Percentiles rank a stretch among this genome's conserved stretches.
Evolutionary conservation across 2,888 invertebrate genomes (phyloP).

Genomic region (Alentia gelatinosa): DNA sequence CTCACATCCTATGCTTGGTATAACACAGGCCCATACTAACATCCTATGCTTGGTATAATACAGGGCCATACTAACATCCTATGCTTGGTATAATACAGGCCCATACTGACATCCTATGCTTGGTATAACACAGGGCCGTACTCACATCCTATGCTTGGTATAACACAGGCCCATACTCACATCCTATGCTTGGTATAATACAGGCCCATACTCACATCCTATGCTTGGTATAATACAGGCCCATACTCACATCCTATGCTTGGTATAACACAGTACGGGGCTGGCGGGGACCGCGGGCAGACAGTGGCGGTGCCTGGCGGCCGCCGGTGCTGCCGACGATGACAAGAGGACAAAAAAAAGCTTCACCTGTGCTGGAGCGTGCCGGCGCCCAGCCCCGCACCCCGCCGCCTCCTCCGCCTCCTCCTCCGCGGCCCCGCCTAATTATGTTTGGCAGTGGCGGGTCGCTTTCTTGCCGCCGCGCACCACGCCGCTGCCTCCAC

Average conservation of each 20-base stretch:
- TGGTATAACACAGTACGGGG: not conserved
- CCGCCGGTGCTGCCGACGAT: not conserved
- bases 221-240: too few relatives aligned
- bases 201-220: too few relatives aligned
- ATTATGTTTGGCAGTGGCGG: constrained; percentile 23
- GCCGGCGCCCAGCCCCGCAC: not conserved
- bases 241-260: not conserved
- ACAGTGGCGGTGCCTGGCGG: not conserved
- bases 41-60: too few relatives aligned
- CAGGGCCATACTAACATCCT: too few relatives aligned
- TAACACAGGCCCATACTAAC: too few relatives aligned
- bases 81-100: too few relatives aligned
- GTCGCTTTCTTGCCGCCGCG: not conserved
- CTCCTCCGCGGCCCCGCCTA: not conserved
- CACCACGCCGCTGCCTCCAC: not conserved
- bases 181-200: too few relatives aligned
- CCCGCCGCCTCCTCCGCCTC: not conserved
- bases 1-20: too few relatives aligned
- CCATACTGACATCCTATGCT: too few relatives aligned
- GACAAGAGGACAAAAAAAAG: not conserved
- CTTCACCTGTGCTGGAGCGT: not conserved
- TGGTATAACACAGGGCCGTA: too few relatives aligned
- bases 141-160: too few relatives aligned
- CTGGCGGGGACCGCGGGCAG: not conserved
- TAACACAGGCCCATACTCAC: too few relatives aligned